Base-by-base conservation (phyloP, 2,888 invertebrate genomes). In the Eurois occulta region DNA sequence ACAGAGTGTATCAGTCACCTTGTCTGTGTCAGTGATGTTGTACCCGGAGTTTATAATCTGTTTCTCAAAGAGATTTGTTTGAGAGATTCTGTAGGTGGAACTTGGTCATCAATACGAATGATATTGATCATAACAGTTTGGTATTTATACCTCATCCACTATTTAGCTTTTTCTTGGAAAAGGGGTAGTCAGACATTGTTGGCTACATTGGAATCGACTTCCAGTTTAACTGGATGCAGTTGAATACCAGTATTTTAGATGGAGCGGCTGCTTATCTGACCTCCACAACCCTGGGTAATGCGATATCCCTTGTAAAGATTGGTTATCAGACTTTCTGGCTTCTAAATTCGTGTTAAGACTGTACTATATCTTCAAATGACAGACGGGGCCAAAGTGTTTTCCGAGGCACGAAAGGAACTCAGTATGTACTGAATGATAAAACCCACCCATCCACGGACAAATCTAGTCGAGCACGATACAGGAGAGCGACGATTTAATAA, bases 1-100 rank as follows among this genome's bases (percentile, higher is more conserved):
- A 71, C 38, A 18, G 2, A 24, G n/a, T 38, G 43, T 67, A 41
- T 78, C 74, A 68, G 16, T 67, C 38, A 48, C 5, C 28, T 58
- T 16, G 18, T 48, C 28, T 32, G 32, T 55, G 2, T n/a, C 32
- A 64, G 21, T 41, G 24, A 48, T 21, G 3, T 38, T 60, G 41
- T 28, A 41, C 48, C 18, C 28, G 43, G 18, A 21, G n/a, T n/a
- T n/a, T 28, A 28, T 41, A 66, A 58, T 58, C 58, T 48, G 41
- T 28, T n/a, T 21, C 32, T 66, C 58, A 38, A 66, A 73, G 48
- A 60, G 41, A 52, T 52, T 60, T 48, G 16, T 21, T 38, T 13
- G 1, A 18, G 21, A 38, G 13, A 38, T 55, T 58, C 6, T 28
- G 18, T 1, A 28, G 28, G n/a, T 21, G 7, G 21, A 24, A 64